phyloP scores from a whole-genome alignment of 2,888 invertebrate genomes.

The Caenorhabditis zanzibari region DNA sequence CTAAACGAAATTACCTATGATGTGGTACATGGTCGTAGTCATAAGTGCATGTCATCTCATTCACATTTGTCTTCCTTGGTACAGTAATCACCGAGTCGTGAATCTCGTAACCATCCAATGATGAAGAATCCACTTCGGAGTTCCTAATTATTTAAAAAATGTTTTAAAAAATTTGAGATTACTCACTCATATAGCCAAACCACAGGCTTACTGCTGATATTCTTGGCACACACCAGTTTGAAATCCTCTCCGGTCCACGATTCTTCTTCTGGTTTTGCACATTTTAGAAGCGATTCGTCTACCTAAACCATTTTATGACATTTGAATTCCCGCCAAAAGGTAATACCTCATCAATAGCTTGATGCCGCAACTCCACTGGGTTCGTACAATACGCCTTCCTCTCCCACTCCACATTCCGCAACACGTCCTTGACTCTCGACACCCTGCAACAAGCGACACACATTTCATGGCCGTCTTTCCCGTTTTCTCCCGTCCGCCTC shows the following conservation, averaged over 20 bases:
- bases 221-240: constrained; percentile 40
- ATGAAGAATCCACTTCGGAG: constrained; percentile 48
- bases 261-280: constrained; percentile 45
- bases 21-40: constrained; percentile 57
- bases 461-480: background rate
- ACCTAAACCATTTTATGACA: constrained; percentile 7
- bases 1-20: constrained; percentile 23
- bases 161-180: background rate
- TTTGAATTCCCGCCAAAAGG: background rate
- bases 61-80: constrained; percentile 38
- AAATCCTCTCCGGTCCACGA: constrained; percentile 51
- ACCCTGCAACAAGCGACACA: constrained; percentile 29
- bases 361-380: constrained; percentile 63
- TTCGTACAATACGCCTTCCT: constrained; percentile 63
- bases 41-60: constrained; percentile 41
- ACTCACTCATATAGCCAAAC: constrained; percentile 65
- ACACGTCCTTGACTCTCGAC: constrained; percentile 16
- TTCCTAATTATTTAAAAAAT: constrained; percentile 6
- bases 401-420: constrained; percentile 41
- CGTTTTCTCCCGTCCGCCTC: constrained; percentile 45
- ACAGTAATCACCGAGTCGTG: constrained; percentile 36
- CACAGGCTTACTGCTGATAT: constrained; percentile 23
- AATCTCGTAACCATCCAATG: constrained; percentile 51
- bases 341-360: constrained; percentile 49
- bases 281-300: constrained; percentile 25